Base-by-base conservation (phyloP, 2,888 invertebrate genomes). In the Drosophila paranaensis region DNA sequence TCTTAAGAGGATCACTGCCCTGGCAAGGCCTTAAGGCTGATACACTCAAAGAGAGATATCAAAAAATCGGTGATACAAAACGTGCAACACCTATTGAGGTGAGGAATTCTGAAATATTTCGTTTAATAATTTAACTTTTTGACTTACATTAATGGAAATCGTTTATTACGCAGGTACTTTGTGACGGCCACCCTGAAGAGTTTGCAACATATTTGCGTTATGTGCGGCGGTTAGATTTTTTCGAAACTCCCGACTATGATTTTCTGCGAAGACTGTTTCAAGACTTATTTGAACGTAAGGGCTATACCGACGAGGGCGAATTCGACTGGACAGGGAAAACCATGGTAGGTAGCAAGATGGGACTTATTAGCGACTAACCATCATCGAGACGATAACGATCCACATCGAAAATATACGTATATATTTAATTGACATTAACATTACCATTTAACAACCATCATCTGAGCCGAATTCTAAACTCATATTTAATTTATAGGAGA, bases 11-110 rank as follows among this genome's bases (percentile, higher is more conserved):
- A 91, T 98, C 98, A 93, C 95, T 99, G 94, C 99, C 99, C 89
- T 99, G 99, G 99, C 99, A 99, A 95, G 99, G 99, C 91, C 95
- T 99, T 92, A 99, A 99, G 95, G 99, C 99, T 90, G 99, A 99
- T 94, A 99, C 99, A 92, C 95, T 99, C 92, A 99, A 99, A 94
- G 99, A 99, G 94, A 95, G 99, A 93, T 99, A 99, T 95, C 99
- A 99, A 95, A 99, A 99, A 95, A 99, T 99, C 93, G 99, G 99
- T 91, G 99, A 99, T 94, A 99, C 99, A 84, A 99, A 99, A 94
- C 95, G 99, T 91, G 98, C 99, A 90, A 99, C 99, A 87, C 98
- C 99, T 67, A 98, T 99, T 91, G 99, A 99, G 94, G 97, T 97
- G 37, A 20, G 20, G 20, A 20, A 20, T 20, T 20, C 20, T 20